Evolutionary conservation across 64 coral and sea anemone species (phyloP).

Genomic region (Actinia tenebrosa): DNA sequence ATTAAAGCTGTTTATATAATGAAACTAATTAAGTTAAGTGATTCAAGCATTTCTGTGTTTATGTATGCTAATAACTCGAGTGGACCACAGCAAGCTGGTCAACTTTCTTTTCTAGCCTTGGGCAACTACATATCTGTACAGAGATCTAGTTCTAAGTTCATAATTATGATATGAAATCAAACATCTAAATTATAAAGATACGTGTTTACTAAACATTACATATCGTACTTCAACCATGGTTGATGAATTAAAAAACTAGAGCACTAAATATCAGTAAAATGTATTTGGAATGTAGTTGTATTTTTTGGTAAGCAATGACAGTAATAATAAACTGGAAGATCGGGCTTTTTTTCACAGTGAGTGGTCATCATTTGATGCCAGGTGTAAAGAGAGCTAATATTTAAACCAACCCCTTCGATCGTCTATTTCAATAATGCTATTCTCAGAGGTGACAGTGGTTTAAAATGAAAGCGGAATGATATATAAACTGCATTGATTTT

Average conservation of each 20-base stretch:
- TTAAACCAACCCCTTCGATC: background rate
- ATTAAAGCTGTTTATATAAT: background rate
- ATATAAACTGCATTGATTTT: background rate
- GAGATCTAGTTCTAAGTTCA: background rate
- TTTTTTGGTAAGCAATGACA: background rate
- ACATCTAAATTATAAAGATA: background rate
- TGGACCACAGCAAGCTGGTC: background rate
- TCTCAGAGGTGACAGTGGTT: background rate
- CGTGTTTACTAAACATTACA: background rate
- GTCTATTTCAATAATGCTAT: background rate
- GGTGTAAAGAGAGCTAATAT: constrained; percentile 1
- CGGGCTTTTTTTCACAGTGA: background rate
- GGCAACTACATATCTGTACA: background rate
- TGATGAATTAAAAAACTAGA: background rate
- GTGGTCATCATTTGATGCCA: background rate
- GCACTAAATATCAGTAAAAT: background rate
- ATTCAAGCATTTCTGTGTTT: background rate
- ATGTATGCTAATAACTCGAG: background rate
- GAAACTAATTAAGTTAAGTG: background rate
- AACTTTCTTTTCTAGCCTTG: background rate
- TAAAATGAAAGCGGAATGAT: background rate
- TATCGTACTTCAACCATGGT: background rate
- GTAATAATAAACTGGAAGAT: background rate
- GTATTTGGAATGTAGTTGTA: background rate
- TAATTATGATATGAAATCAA: background rate